Evolutionary conservation across 2,888 invertebrate genomes (phyloP).

Genomic region (Tiliacea aurago): DNA sequence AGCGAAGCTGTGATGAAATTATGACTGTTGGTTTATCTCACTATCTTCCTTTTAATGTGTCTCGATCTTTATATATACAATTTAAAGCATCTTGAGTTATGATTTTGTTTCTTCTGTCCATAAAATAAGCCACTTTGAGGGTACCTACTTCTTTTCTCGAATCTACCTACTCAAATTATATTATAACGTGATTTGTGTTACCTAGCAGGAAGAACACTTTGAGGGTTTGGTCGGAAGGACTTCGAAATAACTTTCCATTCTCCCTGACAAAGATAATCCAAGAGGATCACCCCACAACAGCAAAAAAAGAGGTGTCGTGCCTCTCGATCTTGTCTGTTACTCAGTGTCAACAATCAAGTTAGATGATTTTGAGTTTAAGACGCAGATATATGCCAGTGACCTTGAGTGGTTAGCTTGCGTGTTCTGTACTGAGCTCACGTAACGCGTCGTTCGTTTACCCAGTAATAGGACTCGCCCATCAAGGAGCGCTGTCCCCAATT

Average conservation of each 20-base stretch:
- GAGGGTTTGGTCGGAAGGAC: not conserved
- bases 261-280: not conserved
- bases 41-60: not conserved
- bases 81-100: slow-evolving; percentile 1
- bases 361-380: not conserved
- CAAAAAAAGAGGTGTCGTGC: not conserved
- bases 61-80: not conserved
- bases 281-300: not conserved
- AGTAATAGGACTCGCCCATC: too few relatives aligned
- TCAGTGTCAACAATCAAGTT: not conserved
- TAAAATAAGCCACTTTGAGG: not conserved
- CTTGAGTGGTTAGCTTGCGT: too few relatives aligned
- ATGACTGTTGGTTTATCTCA: not conserved
- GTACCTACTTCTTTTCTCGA: not conserved
- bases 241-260: not conserved
- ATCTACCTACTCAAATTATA: not conserved
- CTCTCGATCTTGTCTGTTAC: not conserved
- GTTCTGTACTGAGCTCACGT: too few relatives aligned
- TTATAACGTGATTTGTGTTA: not conserved
- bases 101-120: not conserved
- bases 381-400: too few relatives aligned
- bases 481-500: too few relatives aligned
- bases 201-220: not conserved
- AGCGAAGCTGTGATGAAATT: slow-evolving; percentile 21
- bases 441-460: too few relatives aligned